Conservation (phyloP, 2,888 invertebrate genomes). For the Malachius bipustulatus region DNA sequence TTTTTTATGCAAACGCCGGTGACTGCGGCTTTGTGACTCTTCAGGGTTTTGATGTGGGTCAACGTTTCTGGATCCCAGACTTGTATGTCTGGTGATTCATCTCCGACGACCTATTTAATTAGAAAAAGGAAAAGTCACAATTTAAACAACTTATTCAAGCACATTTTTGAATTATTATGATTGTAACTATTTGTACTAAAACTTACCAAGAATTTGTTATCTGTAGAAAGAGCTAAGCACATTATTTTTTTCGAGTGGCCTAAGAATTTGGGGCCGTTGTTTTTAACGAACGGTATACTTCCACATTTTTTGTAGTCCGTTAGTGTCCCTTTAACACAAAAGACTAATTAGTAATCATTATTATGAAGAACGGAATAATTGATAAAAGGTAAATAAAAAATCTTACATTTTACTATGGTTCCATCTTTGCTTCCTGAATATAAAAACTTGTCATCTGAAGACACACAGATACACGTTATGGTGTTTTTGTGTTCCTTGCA, state of each 20-base stretch:
- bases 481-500: slow-evolving; percentile 68
- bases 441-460: slow-evolving; percentile 56
- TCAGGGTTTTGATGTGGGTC: slow-evolving; percentile 65
- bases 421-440: slow-evolving; percentile 86
- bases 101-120: slow-evolving; percentile 50
- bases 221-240: slow-evolving; percentile 61
- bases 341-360: too few relatives aligned
- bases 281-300: slow-evolving; percentile 38
- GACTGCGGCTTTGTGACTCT: slow-evolving; percentile 62
- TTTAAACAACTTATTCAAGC: slow-evolving; percentile 4
- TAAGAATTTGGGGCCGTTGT: slow-evolving; percentile 20
- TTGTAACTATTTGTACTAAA: slow-evolving; percentile 14
- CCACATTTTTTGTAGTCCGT: slow-evolving; percentile 50
- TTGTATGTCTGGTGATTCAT: slow-evolving; percentile 56
- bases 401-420: slow-evolving; percentile 70
- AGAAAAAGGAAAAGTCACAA: slow-evolving; percentile 1
- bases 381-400: too few relatives aligned
- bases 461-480: slow-evolving; percentile 70
- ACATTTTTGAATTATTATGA: slow-evolving; percentile 1
- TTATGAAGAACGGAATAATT: too few relatives aligned
- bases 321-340: slow-evolving; percentile 41
- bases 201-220: slow-evolving; percentile 68
- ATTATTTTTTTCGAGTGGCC: slow-evolving; percentile 41
- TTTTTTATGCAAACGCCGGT: slow-evolving; percentile 74
- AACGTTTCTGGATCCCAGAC: slow-evolving; percentile 75